Percentiles rank a stretch among this genome's conserved stretches.
These are phyloP conservation scores for Notospermus geniculatus DNA, from an alignment of 1,140 invertebrate species.

Conservation along the genomic window DNA sequence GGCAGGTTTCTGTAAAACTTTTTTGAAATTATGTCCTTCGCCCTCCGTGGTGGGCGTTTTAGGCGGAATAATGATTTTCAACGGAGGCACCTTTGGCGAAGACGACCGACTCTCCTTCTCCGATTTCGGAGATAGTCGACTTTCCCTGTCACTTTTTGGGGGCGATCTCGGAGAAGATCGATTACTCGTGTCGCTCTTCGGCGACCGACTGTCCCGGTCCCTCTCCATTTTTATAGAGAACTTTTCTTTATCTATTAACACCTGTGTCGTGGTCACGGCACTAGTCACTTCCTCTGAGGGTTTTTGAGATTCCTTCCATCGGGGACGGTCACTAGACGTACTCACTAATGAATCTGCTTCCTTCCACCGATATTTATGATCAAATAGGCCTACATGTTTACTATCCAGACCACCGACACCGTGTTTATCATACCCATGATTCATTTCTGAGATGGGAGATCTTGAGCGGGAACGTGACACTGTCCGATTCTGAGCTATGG, in stretches of 20 bases:
- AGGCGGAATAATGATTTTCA: constrained; percentile 85
- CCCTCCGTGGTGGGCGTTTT: constrained; percentile 13
- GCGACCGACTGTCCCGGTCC: background rate
- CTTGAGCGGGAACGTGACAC: too few relatives aligned
- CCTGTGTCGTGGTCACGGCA: too few relatives aligned
- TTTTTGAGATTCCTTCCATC: too few relatives aligned
- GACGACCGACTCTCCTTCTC: constrained; percentile 36
- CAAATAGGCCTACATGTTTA: too few relatives aligned
- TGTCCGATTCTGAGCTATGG: too few relatives aligned
- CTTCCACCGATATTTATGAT: too few relatives aligned
- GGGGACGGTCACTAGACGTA: too few relatives aligned
- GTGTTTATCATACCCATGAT: too few relatives aligned
- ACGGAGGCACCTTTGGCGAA: constrained; percentile 78
- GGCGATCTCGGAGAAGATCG: background rate
- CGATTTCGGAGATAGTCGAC: constrained; percentile 10
- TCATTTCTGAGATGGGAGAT: too few relatives aligned
- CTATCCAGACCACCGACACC: too few relatives aligned
- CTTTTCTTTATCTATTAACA: background rate
- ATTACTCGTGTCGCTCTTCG: constrained; percentile 8
- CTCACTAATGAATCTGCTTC: too few relatives aligned
- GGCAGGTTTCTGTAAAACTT: constrained; percentile 4
- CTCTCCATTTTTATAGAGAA: background rate
- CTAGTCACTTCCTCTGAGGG: too few relatives aligned
- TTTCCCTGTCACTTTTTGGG: background rate
- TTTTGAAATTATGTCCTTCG: constrained; percentile 6